A percentile compares a stretch with the other conserved stretches of the same genome.
Evolutionary conservation across 2,888 invertebrate genomes (phyloP).

Genomic region (Pachycephus smyrnensis): DNA sequence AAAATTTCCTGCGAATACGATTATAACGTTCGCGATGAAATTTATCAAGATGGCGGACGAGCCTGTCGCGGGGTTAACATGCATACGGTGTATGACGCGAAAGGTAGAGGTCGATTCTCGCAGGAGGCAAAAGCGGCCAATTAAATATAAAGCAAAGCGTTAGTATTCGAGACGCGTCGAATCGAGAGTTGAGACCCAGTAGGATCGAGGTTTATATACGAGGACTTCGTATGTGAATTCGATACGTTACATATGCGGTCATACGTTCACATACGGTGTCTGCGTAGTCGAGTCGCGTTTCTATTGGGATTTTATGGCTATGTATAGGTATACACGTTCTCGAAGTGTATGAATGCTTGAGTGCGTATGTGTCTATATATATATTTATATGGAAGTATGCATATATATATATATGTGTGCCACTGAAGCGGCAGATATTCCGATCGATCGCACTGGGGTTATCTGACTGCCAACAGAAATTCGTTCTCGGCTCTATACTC

Average conservation of each 20-base stretch:
- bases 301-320: slow-evolving; percentile 17
- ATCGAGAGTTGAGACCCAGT: not conserved
- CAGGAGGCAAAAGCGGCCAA: slow-evolving; percentile 13
- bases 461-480: slow-evolving; percentile 55
- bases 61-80: not conserved
- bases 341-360: not conserved
- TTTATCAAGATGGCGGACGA: not conserved
- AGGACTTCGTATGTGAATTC: not conserved
- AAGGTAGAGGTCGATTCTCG: not conserved
- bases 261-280: too few species aligned
- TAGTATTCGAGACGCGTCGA: slow-evolving; percentile 13
- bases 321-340: slow-evolving; percentile 22
- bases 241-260: not conserved
- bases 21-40: not conserved
- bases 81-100: not conserved
- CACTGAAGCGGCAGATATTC: slow-evolving; percentile 48
- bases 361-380: slow-evolving; percentile 35
- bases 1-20: not conserved
- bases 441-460: slow-evolving; percentile 59
- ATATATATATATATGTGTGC: slow-evolving; percentile 27
- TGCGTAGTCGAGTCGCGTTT: too few species aligned
- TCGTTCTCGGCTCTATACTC: slow-evolving; percentile 44
- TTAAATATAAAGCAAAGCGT: slow-evolving; percentile 33
- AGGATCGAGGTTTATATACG: not conserved
- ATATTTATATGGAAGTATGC: not conserved